These are phyloP conservation scores for Andricus grossulariae DNA, from an alignment of 1,140 invertebrate species.

Conservation along the genomic window DNA sequence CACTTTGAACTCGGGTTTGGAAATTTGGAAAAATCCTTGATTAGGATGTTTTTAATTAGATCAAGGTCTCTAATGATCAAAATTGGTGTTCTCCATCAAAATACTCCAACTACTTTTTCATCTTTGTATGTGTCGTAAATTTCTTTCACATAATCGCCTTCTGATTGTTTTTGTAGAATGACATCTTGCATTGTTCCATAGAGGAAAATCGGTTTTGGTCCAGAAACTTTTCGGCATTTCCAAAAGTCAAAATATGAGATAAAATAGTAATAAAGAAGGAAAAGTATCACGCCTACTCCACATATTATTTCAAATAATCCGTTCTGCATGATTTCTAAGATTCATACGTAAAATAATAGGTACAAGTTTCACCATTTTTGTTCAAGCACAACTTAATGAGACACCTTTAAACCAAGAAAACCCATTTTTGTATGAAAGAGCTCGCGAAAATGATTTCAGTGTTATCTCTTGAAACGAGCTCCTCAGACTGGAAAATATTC, in stretches of 20 bases:
- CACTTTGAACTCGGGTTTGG: conserved; percentile 53
- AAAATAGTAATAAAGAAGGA: neutral
- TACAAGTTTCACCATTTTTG: no score
- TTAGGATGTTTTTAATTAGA: conserved; percentile 34
- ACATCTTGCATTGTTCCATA: conserved; percentile 48
- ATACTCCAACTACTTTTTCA: conserved; percentile 43
- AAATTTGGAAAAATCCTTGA: conserved; percentile 33
- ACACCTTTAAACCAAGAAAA: no score
- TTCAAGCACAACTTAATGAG: no score
- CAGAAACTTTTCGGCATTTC: conserved; percentile 45
- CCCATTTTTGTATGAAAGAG: no score
- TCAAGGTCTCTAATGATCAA: conserved; percentile 33
- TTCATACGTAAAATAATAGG: no score
- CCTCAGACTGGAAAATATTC: no score
- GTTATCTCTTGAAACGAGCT: no score
- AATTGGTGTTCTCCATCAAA: conserved; percentile 4
- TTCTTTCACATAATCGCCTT: conserved; percentile 40
- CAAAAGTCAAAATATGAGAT: conserved; percentile 41
- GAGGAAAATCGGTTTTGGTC: conserved; percentile 44
- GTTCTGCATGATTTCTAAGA: no score
- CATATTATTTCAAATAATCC: no score
- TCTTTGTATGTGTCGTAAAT: conserved; percentile 40
- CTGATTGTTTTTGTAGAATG: conserved; percentile 33
- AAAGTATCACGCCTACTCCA: no score
- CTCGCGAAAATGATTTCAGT: no score